These are phyloP conservation scores for Sesamia inferens DNA, from an alignment of 2,888 invertebrate genomes.

Conservation along the genomic window DNA sequence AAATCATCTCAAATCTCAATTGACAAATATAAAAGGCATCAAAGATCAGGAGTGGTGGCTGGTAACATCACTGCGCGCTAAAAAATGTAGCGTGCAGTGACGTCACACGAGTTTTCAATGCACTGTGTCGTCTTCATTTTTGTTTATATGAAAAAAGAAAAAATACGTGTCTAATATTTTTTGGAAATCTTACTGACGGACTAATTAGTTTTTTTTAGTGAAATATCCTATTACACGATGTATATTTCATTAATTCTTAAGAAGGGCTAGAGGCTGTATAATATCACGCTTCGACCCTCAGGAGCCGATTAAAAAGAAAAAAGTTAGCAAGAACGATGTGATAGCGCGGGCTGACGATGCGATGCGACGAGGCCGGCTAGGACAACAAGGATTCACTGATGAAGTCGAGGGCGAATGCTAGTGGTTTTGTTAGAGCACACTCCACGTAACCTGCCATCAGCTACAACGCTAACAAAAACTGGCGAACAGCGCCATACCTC, in stretches of 20 bases:
- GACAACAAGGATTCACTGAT: neutral
- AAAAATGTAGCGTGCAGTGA: too few relatives aligned
- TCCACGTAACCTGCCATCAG: conserved; percentile 24
- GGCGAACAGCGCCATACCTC: conserved; percentile 58
- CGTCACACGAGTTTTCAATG: too few relatives aligned
- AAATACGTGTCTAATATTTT: too few relatives aligned
- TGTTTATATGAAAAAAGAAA: too few relatives aligned
- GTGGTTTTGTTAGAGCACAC: conserved; percentile 23
- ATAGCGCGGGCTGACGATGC: neutral
- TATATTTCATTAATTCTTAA: neutral
- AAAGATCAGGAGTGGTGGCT: too few relatives aligned
- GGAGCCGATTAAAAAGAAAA: neutral
- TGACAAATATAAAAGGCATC: too few relatives aligned
- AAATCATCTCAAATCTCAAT: too few relatives aligned
- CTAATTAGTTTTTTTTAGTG: too few relatives aligned
- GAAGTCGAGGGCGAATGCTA: neutral
- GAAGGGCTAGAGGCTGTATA: neutral
- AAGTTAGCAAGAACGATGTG: neutral
- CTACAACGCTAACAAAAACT: conserved; percentile 44
- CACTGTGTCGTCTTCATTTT: too few relatives aligned
- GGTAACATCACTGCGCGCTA: too few relatives aligned
- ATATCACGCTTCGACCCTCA: neutral
- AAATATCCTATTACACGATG: too few relatives aligned
- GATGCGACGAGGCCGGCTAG: neutral
- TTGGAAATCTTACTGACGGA: too few relatives aligned